These are phyloP conservation scores for Calameuta pallipes DNA, from an alignment of 2,888 invertebrate genomes.

Conservation along the genomic window DNA sequence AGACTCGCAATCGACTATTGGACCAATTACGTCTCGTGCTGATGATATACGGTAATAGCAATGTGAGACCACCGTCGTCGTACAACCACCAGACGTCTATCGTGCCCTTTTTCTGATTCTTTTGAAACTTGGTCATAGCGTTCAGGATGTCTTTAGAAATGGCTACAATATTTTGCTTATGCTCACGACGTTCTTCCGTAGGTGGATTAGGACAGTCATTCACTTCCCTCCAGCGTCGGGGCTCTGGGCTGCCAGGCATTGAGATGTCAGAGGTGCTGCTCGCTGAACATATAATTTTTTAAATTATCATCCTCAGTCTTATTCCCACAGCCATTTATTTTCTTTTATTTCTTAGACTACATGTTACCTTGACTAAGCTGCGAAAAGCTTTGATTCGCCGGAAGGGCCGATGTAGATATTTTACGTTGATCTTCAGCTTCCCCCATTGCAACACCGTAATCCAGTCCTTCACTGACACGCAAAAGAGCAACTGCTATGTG, in stretches of 20 bases:
- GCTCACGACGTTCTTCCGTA: constrained; percentile 34
- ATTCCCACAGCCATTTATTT: neutral
- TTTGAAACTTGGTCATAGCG: constrained; percentile 80
- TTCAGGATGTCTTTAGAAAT: constrained; percentile 63
- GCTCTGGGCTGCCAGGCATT: constrained; percentile 58
- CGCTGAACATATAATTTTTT: constrained; percentile 63
- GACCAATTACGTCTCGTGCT: constrained; percentile 83
- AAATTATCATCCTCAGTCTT: constrained; percentile 36
- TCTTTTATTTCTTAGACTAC: neutral
- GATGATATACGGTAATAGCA: constrained; percentile 87
- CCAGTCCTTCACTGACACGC: constrained; percentile 86
- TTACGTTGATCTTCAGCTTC: constrained; percentile 50
- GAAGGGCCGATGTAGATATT: constrained; percentile 73
- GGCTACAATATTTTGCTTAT: neutral
- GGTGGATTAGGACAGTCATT: constrained; percentile 53
- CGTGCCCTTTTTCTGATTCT: constrained; percentile 82
- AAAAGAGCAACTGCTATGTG: constrained; percentile 91
- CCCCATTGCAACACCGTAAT: constrained; percentile 70
- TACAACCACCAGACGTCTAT: constrained; percentile 98
- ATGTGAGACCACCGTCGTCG: constrained; percentile 90
- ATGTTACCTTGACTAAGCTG: constrained; percentile 73
- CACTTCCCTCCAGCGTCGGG: constrained; percentile 54
- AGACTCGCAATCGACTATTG: constrained; percentile 81
- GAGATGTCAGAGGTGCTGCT: constrained; percentile 61
- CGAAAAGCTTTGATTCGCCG: constrained; percentile 72